Evolutionary conservation across 2,888 invertebrate species (phyloP).

Genomic region (Drosophila tanythrix): DNA sequence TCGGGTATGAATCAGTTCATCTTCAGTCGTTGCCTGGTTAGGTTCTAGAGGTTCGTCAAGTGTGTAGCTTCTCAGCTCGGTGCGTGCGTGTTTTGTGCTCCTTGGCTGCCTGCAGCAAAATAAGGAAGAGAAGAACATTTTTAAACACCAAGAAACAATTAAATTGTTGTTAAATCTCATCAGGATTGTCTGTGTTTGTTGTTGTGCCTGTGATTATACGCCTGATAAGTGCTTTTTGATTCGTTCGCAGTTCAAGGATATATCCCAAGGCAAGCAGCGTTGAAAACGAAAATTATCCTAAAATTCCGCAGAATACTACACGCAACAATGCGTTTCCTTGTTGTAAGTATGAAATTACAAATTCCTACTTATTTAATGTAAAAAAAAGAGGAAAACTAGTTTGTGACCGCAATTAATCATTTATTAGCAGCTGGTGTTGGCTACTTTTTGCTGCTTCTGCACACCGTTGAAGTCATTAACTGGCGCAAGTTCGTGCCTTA

Average conservation of each 20-base stretch:
- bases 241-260: constrained; percentile 76
- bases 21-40: constrained; percentile 80
- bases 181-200: constrained; percentile 48
- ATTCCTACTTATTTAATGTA: constrained; percentile 1
- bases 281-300: constrained; percentile 10
- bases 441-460: constrained; percentile 27
- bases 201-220: constrained; percentile 24
- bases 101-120: constrained; percentile 10
- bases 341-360: constrained; percentile 62
- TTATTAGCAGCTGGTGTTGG: constrained; percentile 43
- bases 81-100: constrained; percentile 33
- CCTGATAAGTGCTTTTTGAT: constrained; percentile 53
- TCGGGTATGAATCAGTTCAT: constrained; percentile 83
- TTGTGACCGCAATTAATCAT: constrained; percentile 70
- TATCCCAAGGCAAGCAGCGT: constrained; percentile 34
- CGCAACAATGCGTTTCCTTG: constrained; percentile 59
- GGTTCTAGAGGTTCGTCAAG: constrained; percentile 59
- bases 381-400: constrained; percentile 48
- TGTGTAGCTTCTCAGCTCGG: constrained; percentile 19
- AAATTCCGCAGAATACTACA: constrained; percentile 6
- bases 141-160: constrained; percentile 18
- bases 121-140: constrained; percentile 8
- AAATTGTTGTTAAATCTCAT: constrained; percentile 37
- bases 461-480: constrained; percentile 66
- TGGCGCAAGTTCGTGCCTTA: constrained; percentile 68